These are phyloP conservation scores for Porphyrio hochstetteri DNA, from an alignment of 2,113 vertebrate species.

Conservation along the genomic window DNA sequence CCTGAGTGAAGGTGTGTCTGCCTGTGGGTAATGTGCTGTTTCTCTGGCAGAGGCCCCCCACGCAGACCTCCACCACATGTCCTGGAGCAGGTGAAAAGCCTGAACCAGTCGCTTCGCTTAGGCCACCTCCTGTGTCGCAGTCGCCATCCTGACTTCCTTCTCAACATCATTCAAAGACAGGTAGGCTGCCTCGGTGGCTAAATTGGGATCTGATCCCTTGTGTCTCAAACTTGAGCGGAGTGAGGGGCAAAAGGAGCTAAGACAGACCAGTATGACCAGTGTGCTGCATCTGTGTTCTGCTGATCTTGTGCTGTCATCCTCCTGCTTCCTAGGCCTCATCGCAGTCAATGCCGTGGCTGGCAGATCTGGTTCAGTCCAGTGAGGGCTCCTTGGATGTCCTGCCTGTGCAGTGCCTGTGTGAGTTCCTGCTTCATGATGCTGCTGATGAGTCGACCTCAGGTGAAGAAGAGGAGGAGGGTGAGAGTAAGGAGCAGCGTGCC, in stretches of 20 bases:
- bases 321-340: constrained; percentile 86
- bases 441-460: constrained; percentile 82
- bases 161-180: constrained; percentile 99
- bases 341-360: constrained; percentile 98
- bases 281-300: background rate
- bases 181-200: constrained; percentile 36
- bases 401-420: constrained; percentile 96
- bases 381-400: constrained; percentile 97
- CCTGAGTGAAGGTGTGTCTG: background rate
- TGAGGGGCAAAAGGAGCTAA: background rate
- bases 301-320: background rate
- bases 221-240: background rate
- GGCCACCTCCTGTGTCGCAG: constrained; percentile 96
- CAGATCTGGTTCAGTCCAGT: constrained; percentile 95
- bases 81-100: constrained; percentile 92
- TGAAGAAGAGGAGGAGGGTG: constrained; percentile 92
- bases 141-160: constrained; percentile 93
- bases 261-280: background rate
- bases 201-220: background rate
- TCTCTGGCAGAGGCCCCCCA: constrained; percentile 85
- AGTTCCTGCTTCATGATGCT: constrained; percentile 95
- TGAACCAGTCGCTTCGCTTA: constrained; percentile 93
- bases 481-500: constrained; percentile 93
- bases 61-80: constrained; percentile 91
- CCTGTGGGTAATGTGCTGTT: background rate